Evolutionary conservation across 2,797 vertebrate genomes (phyloP).

Genomic region (Zonotrichia albicollis): DNA sequence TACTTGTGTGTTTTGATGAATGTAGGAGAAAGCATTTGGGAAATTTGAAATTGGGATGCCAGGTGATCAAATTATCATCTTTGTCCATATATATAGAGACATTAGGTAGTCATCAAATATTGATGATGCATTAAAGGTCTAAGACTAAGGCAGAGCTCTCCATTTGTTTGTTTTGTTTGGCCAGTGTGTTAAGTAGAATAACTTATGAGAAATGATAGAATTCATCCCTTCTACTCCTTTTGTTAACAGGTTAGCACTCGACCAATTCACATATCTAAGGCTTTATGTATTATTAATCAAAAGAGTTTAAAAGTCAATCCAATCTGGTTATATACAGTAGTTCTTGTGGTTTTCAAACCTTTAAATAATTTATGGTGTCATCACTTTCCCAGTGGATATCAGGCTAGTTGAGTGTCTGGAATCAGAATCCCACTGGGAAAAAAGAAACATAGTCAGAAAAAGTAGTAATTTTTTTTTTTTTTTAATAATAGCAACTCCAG

Average conservation of each 20-base stretch:
- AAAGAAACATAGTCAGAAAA: conserved; percentile 49
- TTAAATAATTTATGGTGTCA: conserved; percentile 82
- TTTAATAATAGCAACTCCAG: conserved; percentile 73
- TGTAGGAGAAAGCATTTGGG: background rate
- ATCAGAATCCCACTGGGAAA: conserved; percentile 72
- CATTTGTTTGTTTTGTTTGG: conserved; percentile 66
- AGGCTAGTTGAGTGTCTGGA: conserved; percentile 71
- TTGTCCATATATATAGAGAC: conserved; percentile 14
- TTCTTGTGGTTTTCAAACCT: conserved; percentile 77
- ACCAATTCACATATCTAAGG: conserved; percentile 72
- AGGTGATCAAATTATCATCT: conserved; percentile 50
- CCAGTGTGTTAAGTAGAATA: conserved; percentile 71
- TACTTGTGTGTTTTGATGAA: background rate
- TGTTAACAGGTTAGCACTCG: conserved; percentile 73
- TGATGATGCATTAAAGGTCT: conserved; percentile 63
- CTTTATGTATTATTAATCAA: conserved; percentile 82
- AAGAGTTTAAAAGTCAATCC: conserved; percentile 82
- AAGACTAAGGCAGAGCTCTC: conserved; percentile 49
- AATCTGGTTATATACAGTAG: conserved; percentile 79
- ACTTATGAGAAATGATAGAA: conserved; percentile 67
- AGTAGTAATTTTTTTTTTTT: conserved; percentile 64
- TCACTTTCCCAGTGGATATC: conserved; percentile 76
- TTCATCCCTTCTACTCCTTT: conserved; percentile 67
- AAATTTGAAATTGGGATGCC: background rate
- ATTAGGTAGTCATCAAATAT: conserved; percentile 76